Evolutionary conservation across 2,888 invertebrate genomes (phyloP), one percentile per base, ranked within the genome.

Genomic region (Agrochola litura): DNA sequence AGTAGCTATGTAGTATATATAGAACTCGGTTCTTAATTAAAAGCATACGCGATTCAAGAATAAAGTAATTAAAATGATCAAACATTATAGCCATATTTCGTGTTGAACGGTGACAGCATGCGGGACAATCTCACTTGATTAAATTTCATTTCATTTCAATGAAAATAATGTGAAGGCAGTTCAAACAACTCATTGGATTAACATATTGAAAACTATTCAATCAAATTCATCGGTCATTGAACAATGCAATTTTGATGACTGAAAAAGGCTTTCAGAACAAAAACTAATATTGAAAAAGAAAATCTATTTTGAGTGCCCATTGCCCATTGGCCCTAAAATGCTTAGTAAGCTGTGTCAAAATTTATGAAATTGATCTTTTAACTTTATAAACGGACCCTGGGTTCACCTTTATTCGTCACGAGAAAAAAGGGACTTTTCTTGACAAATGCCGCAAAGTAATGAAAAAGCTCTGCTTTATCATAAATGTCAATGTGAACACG

Each of bases 321-420:
- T 68, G 30, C 0, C n/a, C 16, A 19, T 61, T 72, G 30, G 37
- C 37, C 37, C 5, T 43, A 67, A 60, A 78, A 78, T 43, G 2
- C 22, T 43, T 52, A 19, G 16, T 19, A 52, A 30, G 54, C 16
- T 16, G 46, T 25, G 41, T 1, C 1, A 65, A 30, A 6, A 58
- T 37, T 19, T 70, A 19, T 79, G 22, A 67, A 68, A 67, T 78
- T 56, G 25, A 49, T 66, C 0, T 66, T 58, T 25, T 56, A 54
- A 56, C 52, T 54, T 19, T 43, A 54, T n/a, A 22, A 66, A 30
- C 5, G 16, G 16, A 1, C 16, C 37, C 37, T 19, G 1, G 1
- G 22, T 43, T 54, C 43, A 41, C 22, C 6, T 25, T 41, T 30
- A 16, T 77, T 46, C 14, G 14, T 46, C 22, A 6, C 10, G 0